Percentiles rank a stretch among this genome's conserved stretches.
Evolutionary conservation across 2,113 vertebrate species (phyloP).

Genomic region (Hippocampus guttulatus): DNA sequence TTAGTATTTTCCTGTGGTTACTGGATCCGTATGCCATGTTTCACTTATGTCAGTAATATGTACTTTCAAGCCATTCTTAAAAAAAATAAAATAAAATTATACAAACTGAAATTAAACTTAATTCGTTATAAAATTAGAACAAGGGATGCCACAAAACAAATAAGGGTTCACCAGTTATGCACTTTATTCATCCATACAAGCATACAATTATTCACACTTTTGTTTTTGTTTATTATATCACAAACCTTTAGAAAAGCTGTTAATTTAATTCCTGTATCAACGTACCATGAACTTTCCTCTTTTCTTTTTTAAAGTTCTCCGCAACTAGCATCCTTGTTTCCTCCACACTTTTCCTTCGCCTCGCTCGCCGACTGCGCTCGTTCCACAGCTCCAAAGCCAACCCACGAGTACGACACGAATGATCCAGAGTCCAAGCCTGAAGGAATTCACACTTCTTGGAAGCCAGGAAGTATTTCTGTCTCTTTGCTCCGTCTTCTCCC

Average conservation of each 20-base stretch:
- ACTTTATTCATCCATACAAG: background rate
- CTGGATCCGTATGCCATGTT: no score
- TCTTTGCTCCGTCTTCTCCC: slow-evolving; percentile 47
- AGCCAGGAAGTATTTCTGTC: slow-evolving; percentile 67
- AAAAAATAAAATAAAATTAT: background rate
- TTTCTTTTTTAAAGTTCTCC: slow-evolving; percentile 65
- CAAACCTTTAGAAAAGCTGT: slow-evolving; percentile 17
- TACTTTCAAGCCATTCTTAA: no score
- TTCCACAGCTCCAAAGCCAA: slow-evolving; percentile 69
- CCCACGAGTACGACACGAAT: slow-evolving; percentile 33
- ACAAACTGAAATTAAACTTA: no score
- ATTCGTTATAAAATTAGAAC: background rate
- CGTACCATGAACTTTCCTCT: slow-evolving; percentile 48
- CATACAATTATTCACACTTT: background rate
- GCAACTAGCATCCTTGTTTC: slow-evolving; percentile 67
- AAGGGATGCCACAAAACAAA: background rate
- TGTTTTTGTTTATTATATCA: slow-evolving; percentile 2
- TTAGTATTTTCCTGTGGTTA: no score
- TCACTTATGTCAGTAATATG: no score
- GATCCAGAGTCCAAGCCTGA: slow-evolving; percentile 79
- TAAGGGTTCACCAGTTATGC: background rate
- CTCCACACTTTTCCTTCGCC: slow-evolving; percentile 57
- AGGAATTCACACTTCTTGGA: slow-evolving; percentile 83
- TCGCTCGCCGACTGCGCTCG: slow-evolving; percentile 59
- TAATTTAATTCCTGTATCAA: slow-evolving; percentile 77